Conservation (phyloP, 2,113 vertebrate species). For the Colius striatus region DNA sequence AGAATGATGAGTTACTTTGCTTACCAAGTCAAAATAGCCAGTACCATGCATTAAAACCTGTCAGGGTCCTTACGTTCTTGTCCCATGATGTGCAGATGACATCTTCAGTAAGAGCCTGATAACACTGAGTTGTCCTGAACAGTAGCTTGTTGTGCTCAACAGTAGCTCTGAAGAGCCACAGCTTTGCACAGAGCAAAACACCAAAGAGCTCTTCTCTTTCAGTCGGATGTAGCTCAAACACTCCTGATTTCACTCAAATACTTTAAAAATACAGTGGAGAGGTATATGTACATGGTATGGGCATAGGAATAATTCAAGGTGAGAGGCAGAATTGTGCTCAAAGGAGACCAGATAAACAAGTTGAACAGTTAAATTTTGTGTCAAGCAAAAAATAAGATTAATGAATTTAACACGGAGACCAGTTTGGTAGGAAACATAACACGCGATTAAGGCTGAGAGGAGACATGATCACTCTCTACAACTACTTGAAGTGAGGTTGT, state of each 20-base stretch:
- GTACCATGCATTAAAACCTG: not conserved
- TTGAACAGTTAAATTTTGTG: not conserved
- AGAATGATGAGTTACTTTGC: not conserved
- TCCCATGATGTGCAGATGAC: not conserved
- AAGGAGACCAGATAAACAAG: not conserved
- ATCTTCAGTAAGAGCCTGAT: not conserved
- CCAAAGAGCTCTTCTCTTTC: not conserved
- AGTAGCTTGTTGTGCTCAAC: not conserved
- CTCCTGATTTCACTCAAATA: not conserved
- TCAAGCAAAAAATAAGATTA: not conserved
- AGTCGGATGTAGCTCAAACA: not conserved
- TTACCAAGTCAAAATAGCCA: not conserved
- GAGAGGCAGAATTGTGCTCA: not conserved
- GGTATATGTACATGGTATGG: accelerated
- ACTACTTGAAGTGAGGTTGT: too few species aligned
- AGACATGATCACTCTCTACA: too few species aligned
- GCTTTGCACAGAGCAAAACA: not conserved
- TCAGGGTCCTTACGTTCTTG: not conserved
- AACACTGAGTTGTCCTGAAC: accelerated
- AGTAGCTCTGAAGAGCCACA: not conserved
- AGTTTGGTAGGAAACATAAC: not conserved
- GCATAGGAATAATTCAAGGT: not conserved
- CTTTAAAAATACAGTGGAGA: not conserved
- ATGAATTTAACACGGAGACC: not conserved
- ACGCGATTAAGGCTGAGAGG: not conserved